Evolutionary conservation across 2,888 invertebrate genomes (phyloP).

Genomic region (Colostygia pectinataria): DNA sequence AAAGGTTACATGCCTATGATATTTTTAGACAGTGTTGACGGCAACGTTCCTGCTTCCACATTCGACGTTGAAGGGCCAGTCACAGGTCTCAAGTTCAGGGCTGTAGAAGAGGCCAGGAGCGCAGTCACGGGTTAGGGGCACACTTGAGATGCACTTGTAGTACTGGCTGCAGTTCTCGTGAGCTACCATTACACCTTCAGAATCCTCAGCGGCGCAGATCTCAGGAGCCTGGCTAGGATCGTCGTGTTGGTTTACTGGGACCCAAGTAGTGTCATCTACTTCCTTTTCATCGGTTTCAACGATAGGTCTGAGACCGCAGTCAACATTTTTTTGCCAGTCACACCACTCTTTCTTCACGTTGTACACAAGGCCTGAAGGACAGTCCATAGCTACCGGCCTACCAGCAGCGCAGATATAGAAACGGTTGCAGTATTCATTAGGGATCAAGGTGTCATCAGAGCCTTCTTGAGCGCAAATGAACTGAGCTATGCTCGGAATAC

Average conservation of each 20-base stretch:
- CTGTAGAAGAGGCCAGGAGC: constrained; percentile 41
- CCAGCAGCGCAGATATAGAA: constrained; percentile 32
- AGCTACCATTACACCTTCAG: constrained; percentile 35
- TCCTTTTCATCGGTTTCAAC: not conserved
- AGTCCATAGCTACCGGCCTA: constrained; percentile 18
- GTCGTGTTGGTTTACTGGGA: constrained; percentile 5
- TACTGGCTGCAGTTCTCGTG: constrained; percentile 46
- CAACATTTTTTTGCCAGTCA: constrained; percentile 31
- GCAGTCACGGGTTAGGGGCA: constrained; percentile 38
- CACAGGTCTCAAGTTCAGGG: constrained; percentile 40
- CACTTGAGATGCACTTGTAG: constrained; percentile 40
- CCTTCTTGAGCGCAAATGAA: constrained; percentile 12
- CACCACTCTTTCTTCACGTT: constrained; percentile 21
- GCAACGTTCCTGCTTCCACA: constrained; percentile 37
- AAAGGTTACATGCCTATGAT: no score
- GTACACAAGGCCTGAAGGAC: constrained; percentile 28
- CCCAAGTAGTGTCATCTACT: no score
- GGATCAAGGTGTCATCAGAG: constrained; percentile 25
- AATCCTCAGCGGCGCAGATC: constrained; percentile 25
- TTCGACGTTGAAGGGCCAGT: constrained; percentile 46
- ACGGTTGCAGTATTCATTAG: constrained; percentile 33
- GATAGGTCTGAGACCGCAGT: constrained; percentile 20
- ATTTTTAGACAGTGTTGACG: no score
- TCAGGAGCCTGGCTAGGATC: constrained; percentile 29
- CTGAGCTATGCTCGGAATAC: constrained; percentile 8